These are phyloP conservation scores for Phylloscopus trochiloides DNA, from an alignment of 2,113 vertebrate genomes.

Conservation along the genomic window DNA sequence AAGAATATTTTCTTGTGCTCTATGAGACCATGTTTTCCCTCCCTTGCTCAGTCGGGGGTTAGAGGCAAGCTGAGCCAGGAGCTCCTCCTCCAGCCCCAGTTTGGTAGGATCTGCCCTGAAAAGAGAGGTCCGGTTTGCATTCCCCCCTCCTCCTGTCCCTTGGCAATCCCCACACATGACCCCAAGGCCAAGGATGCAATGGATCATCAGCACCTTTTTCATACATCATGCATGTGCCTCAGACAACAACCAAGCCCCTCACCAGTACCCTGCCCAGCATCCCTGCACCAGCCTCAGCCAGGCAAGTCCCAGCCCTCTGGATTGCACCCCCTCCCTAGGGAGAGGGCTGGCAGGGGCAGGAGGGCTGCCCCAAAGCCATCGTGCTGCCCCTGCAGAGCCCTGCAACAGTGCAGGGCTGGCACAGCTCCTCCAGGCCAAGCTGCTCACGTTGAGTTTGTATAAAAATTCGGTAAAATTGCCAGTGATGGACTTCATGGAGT, in stretches of 20 bases:
- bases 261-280: neutral
- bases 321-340: neutral
- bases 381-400: neutral
- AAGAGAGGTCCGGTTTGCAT: neutral
- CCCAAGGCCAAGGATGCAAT: neutral
- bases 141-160: neutral
- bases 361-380: neutral
- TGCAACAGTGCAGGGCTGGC: rapidly evolving
- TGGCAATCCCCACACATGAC: rapidly evolving
- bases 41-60: rapidly evolving
- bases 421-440: neutral
- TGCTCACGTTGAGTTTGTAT: rapidly evolving
- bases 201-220: neutral
- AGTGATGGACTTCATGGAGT: neutral
- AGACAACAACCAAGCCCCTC: neutral
- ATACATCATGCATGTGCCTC: rapidly evolving
- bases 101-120: neutral
- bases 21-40: neutral
- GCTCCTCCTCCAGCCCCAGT: neutral
- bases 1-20: neutral
- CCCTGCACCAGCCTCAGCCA: neutral
- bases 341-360: neutral
- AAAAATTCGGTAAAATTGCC: neutral
- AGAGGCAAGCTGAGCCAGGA: neutral
- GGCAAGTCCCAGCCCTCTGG: neutral